phyloP scores from a whole-genome alignment of 2,113 vertebrate genomes.

The Myotis brandtii region DNA sequence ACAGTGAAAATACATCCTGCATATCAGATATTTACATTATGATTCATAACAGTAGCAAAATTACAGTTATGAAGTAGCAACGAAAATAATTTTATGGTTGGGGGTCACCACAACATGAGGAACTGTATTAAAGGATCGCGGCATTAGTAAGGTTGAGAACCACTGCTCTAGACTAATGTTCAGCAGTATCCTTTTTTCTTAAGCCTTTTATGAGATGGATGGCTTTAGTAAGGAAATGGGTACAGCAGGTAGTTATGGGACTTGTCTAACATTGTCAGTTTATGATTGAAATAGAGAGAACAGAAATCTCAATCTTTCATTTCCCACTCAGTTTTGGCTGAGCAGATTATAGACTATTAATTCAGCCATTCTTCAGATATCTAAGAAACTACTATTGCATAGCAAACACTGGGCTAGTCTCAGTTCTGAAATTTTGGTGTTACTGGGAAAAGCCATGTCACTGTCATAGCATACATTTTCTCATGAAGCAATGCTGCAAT shows the following conservation, averaged over 20 bases:
- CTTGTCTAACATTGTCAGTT: conserved; percentile 1
- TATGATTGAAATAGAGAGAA: conserved; percentile 7
- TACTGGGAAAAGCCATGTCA: background rate
- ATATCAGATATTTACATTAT: no score
- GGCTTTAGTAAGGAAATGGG: conserved; percentile 19
- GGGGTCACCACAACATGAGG: no score
- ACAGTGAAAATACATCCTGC: no score
- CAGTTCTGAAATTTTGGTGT: background rate
- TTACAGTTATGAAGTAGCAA: no score
- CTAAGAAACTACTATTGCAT: background rate
- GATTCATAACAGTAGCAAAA: no score
- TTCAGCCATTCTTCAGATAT: background rate
- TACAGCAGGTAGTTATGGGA: background rate
- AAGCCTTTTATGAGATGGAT: background rate
- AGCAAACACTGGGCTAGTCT: background rate
- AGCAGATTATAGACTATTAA: background rate
- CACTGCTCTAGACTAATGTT: conserved; percentile 21
- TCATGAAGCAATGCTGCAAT: background rate
- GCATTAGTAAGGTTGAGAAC: no score
- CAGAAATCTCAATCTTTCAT: background rate
- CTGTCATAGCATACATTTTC: background rate
- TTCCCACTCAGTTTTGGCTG: conserved; percentile 18
- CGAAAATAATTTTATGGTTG: no score
- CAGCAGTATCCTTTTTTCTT: background rate
- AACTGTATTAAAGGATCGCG: no score